A percentile compares a stretch with the other conserved stretches of the same genome.
Evolutionary conservation across 2,888 invertebrate species (phyloP).

Genomic region (Tetragnatha montana): DNA sequence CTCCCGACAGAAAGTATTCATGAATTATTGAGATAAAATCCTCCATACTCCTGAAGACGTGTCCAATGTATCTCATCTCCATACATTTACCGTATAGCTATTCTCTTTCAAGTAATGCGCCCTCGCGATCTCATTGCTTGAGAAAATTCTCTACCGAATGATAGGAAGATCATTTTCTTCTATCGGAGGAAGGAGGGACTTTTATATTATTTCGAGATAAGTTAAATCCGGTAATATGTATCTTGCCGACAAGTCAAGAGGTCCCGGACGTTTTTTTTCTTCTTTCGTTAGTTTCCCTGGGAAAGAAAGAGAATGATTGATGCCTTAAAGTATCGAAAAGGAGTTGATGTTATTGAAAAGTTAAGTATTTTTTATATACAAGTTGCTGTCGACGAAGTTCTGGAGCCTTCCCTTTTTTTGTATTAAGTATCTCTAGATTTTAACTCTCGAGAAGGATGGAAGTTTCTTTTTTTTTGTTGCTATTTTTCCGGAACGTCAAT

Average conservation of each 20-base stretch:
- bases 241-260: neutral
- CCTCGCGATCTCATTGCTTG: constrained; percentile 36
- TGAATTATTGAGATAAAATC: constrained; percentile 58
- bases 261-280: neutral
- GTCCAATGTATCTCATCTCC: constrained; percentile 55
- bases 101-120: constrained; percentile 47
- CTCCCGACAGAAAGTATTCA: constrained; percentile 24
- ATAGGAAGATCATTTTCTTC: constrained; percentile 16
- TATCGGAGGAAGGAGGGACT: constrained; percentile 21
- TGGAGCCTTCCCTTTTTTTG: neutral
- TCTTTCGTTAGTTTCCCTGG: neutral
- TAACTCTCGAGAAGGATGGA: neutral
- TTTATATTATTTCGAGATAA: constrained; percentile 39
- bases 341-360: neutral
- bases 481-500: neutral
- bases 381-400: neutral
- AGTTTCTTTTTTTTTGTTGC: neutral
- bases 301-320: neutral
- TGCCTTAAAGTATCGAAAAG: neutral
- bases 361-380: neutral
- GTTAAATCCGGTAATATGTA: constrained; percentile 36
- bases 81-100: constrained; percentile 53
- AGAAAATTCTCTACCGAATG: constrained; percentile 25
- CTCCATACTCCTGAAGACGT: constrained; percentile 38
- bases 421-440: neutral